Percentiles rank a stretch among this genome's conserved stretches.
phyloP scores from a whole-genome alignment of 2,888 invertebrate species.

The Drosophila emarginata region DNA sequence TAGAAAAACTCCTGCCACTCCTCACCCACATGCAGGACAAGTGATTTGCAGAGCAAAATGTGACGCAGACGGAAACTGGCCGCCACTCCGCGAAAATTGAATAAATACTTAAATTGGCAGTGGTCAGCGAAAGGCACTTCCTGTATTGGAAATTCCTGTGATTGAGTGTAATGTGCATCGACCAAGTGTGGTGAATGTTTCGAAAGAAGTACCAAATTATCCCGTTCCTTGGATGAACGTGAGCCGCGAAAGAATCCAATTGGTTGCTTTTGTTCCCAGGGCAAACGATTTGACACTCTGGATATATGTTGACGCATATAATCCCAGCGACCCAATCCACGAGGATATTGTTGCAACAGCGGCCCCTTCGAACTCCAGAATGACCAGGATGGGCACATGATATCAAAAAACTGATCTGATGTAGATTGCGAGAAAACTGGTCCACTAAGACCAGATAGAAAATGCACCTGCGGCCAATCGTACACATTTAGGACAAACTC shows the following conservation, averaged over 20 bases:
- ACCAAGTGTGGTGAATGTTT: conserved; percentile 85
- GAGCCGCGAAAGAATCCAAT: conserved; percentile 88
- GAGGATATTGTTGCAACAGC: conserved; percentile 76
- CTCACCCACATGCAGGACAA: conserved; percentile 95
- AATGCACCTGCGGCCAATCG: conserved; percentile 92
- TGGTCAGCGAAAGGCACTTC: conserved; percentile 90
- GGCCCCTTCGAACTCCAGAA: conserved; percentile 99
- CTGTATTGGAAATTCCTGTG: not conserved
- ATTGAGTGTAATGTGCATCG: conserved; percentile 24
- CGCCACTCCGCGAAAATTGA: conserved; percentile 98
- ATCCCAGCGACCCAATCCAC: conserved; percentile 34
- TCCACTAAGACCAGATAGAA: conserved; percentile 83
- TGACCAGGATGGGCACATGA: conserved; percentile 96
- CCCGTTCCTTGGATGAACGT: conserved; percentile 93
- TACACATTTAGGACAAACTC: conserved; percentile 93
- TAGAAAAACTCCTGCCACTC: conserved; percentile 98
- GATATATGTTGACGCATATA: conserved; percentile 22
- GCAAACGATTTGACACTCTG: not conserved
- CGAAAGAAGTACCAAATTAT: conserved; percentile 90
- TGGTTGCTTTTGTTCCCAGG: conserved; percentile 17
- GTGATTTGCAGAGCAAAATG: conserved; percentile 94
- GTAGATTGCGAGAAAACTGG: conserved; percentile 97
- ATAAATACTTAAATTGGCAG: conserved; percentile 95
- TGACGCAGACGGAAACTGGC: conserved; percentile 99
- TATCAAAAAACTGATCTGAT: conserved; percentile 89